Evolutionary conservation across 2,113 vertebrate genomes (phyloP).

Genomic region (Neodon shergylaensis): DNA sequence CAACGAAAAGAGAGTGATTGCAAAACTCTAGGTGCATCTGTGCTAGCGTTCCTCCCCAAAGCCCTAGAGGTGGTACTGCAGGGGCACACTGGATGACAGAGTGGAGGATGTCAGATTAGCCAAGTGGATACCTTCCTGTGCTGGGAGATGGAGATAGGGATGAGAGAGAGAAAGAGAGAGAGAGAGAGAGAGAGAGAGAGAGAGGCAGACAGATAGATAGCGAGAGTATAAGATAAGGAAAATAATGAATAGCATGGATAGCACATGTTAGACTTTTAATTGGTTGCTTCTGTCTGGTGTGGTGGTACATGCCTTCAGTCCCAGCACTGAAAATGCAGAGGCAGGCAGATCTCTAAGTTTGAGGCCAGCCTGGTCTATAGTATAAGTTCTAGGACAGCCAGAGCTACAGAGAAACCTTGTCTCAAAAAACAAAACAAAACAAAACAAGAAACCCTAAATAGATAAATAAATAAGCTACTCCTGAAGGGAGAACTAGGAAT

Average conservation of each 20-base stretch:
- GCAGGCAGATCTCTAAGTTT: not conserved
- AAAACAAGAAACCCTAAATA: not conserved
- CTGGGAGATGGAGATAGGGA: not conserved
- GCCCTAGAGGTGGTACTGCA: not conserved
- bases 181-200: too few relatives aligned
- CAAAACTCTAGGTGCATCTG: not conserved
- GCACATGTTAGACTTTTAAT: not conserved
- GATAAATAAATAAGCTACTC: not conserved
- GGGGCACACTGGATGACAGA: not conserved
- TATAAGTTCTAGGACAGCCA: not conserved
- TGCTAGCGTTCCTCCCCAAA: not conserved
- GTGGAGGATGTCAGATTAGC: not conserved
- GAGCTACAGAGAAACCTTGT: not conserved
- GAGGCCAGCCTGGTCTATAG: not conserved
- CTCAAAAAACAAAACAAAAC: not conserved
- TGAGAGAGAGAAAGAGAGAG: not conserved
- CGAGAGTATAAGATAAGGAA: constrained; percentile 34
- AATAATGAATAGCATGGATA: not conserved
- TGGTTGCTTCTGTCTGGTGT: not conserved
- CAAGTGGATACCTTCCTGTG: not conserved
- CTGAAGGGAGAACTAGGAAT: not conserved
- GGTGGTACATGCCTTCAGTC: not conserved
- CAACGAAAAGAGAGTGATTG: not conserved
- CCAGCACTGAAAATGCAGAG: not conserved
- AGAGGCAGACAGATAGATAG: too few relatives aligned